Evolutionary conservation across 2,888 invertebrate species (phyloP), one percentile per base, ranked within the genome.

Genomic region (Pseudococcus viburni): DNA sequence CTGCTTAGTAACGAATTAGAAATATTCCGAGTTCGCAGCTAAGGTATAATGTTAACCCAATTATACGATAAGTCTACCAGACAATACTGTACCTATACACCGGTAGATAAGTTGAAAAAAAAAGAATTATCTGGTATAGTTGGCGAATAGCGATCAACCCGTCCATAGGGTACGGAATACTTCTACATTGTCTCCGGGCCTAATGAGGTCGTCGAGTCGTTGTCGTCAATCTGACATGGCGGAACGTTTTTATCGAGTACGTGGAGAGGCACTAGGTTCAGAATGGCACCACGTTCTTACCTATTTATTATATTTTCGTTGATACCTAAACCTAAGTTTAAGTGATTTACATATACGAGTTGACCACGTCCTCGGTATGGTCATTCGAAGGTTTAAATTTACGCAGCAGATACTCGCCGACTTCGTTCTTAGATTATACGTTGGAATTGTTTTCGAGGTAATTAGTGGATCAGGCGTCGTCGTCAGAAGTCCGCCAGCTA

Each of bases 181-280:
- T 33, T 33, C 17, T 73, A 33, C 33, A 73, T 73, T 73, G 73
- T 73, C 73, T 73, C 73, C 15, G 33, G 73, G 33, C 73, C 73
- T 73, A 73, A 73, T 73, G 73, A 73, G 73, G 73, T 73, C 73
- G 73, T 26, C 73, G 15, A 73, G 73, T 73, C 15, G 73, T 33
- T 73, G 73, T 73, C 68, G 68, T 68, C 73, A 73, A 73, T 73
- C 73, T 33, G 73, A 73, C 73, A 73, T 73, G 73, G 73, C 39
- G 73, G 73, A 73, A 73, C 73, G 73, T 73, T 73, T 73, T 73
- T 73, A 73, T 73, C 15, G 12, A 19, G 12, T 73, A 73, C 73
- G 68, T 19, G 7, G 42, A 8, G 42, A 22, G 8, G n/a, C 5
- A 22, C 68, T 26, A 22, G 8, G 26, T 26, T 26, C 26, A 68